Conservation (phyloP, 2,797 vertebrate species). For the Remorina albescens region DNA sequence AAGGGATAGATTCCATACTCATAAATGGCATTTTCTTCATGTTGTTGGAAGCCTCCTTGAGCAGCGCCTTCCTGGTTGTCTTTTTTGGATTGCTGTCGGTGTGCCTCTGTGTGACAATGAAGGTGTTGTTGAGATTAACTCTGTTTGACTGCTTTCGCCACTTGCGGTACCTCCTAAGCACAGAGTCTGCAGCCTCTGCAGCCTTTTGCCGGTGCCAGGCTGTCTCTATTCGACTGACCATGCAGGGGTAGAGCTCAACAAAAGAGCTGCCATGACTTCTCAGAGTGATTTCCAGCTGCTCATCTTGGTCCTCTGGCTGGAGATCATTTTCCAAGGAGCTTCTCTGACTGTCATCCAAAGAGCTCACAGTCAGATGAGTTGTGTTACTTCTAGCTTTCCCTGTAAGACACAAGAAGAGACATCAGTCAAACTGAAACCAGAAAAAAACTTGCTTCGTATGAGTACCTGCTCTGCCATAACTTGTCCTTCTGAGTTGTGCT, state of each 20-base stretch:
- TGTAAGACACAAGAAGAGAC: slow-evolving; percentile 13
- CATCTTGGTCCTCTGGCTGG: slow-evolving; percentile 77
- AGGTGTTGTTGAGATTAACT: slow-evolving; percentile 36
- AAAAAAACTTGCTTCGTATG: background rate
- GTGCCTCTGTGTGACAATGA: slow-evolving; percentile 1
- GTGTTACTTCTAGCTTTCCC: slow-evolving; percentile 24
- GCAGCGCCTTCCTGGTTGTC: background rate
- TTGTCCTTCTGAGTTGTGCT: background rate
- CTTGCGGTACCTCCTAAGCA: slow-evolving; percentile 78
- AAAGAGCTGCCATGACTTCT: slow-evolving; percentile 70
- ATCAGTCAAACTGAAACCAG: background rate
- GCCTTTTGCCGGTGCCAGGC: slow-evolving; percentile 67
- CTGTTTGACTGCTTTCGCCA: slow-evolving; percentile 53
- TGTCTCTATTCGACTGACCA: slow-evolving; percentile 75
- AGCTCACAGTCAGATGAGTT: slow-evolving; percentile 30
- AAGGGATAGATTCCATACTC: background rate
- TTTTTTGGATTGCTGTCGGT: background rate
- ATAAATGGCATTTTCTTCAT: background rate
- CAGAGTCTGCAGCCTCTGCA: slow-evolving; percentile 54
- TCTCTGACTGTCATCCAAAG: slow-evolving; percentile 39
- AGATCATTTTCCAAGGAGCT: slow-evolving; percentile 17
- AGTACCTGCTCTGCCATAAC: background rate
- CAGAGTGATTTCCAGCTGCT: slow-evolving; percentile 78
- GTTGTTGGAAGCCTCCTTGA: background rate
- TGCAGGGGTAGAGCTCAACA: slow-evolving; percentile 80